phyloP scores from a whole-genome alignment of 1,140 invertebrate species.

The Dendroctonus ponderosae region DNA sequence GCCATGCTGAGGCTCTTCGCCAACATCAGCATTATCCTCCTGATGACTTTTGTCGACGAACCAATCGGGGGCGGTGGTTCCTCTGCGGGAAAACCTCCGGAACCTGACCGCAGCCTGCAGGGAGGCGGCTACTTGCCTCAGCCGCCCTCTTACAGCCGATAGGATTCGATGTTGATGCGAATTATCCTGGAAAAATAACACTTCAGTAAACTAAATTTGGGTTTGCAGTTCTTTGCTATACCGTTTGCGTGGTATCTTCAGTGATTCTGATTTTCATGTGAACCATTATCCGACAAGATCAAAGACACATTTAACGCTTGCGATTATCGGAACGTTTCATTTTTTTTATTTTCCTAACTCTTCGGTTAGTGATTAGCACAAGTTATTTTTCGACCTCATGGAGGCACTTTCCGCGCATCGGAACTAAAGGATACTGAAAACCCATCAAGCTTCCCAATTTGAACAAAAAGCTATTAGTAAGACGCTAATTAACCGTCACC shows the following conservation, averaged over 20 bases:
- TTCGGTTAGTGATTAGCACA: too few relatives aligned
- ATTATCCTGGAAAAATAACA: slow-evolving; percentile 38
- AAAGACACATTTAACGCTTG: too few relatives aligned
- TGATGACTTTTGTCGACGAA: slow-evolving; percentile 59
- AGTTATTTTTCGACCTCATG: too few relatives aligned
- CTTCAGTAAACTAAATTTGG: too few relatives aligned
- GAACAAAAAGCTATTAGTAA: not conserved
- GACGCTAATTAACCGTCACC: not conserved
- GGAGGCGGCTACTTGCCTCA: slow-evolving; percentile 45
- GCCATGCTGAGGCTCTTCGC: slow-evolving; percentile 46
- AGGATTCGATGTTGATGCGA: slow-evolving; percentile 42
- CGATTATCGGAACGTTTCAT: too few relatives aligned
- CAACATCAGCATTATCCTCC: slow-evolving; percentile 50
- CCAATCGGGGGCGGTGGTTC: slow-evolving; percentile 56
- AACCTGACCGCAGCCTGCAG: slow-evolving; percentile 48
- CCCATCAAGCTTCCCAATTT: not conserved
- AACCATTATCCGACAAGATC: too few relatives aligned
- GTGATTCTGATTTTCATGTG: too few relatives aligned
- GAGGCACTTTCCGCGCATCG: too few relatives aligned
- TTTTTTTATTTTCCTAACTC: too few relatives aligned
- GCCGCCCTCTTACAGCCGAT: slow-evolving; percentile 42
- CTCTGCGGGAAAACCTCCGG: slow-evolving; percentile 43
- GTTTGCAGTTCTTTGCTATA: too few relatives aligned
- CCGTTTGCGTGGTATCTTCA: too few relatives aligned
- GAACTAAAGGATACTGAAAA: not conserved